These are phyloP conservation scores for Ecliptopera silaceata DNA, from an alignment of 2,888 invertebrate species.

Conservation along the genomic window DNA sequence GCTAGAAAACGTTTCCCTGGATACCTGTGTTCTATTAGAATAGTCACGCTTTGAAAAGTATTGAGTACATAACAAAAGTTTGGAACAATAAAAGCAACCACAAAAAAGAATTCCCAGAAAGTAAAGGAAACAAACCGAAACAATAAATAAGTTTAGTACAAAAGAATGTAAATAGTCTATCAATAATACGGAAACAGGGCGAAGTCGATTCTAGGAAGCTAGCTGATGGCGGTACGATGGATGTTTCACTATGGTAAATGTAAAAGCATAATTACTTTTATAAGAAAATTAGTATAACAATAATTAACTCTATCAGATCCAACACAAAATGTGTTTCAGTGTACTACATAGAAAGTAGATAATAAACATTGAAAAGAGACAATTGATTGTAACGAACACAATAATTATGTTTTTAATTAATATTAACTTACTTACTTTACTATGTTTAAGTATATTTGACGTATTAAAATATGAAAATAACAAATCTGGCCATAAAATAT, in stretches of 20 bases:
- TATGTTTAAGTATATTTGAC: too few relatives aligned
- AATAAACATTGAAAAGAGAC: too few relatives aligned
- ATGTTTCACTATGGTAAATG: neutral
- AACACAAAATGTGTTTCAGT: too few relatives aligned
- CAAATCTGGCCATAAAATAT: too few relatives aligned
- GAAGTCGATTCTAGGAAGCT: constrained; percentile 35
- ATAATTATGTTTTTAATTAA: too few relatives aligned
- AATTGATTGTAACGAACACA: too few relatives aligned
- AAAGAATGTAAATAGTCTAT: constrained; percentile 5
- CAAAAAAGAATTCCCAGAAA: neutral
- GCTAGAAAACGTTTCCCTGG: constrained; percentile 33
- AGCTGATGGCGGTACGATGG: neutral
- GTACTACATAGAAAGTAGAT: too few relatives aligned
- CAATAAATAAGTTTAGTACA: neutral
- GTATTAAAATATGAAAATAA: too few relatives aligned
- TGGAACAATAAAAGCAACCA: neutral
- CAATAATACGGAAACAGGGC: constrained; percentile 41
- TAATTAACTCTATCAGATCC: too few relatives aligned
- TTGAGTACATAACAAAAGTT: constrained; percentile 5
- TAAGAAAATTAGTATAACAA: too few relatives aligned
- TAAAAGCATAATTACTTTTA: neutral
- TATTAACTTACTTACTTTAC: too few relatives aligned
- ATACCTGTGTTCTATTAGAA: constrained; percentile 12
- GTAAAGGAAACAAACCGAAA: neutral
- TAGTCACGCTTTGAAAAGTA: neutral